Base-by-base conservation (phyloP, 2,797 vertebrate species). In the Crossoptilon crossoptilon region DNA sequence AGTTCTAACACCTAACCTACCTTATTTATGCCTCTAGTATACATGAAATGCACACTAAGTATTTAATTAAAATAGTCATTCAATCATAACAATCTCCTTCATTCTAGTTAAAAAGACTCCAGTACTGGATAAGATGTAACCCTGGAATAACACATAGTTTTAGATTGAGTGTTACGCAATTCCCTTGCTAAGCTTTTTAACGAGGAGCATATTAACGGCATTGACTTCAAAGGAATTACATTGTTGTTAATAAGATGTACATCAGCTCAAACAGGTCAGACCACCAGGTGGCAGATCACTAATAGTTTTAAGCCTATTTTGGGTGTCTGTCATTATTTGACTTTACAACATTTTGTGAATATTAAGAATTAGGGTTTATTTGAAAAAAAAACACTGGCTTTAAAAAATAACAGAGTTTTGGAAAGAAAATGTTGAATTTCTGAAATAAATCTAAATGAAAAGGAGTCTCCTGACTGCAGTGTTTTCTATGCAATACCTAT, bases 231-330 rank as follows among this genome's bases (percentile, higher is more conserved):
- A 3, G 2, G 33, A 89, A 77, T 75, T 44, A 76, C 63, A 82
- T n/a, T 69, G 39, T 11, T 31, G 48, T 35, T 35, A 80, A 48
- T 58, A 37, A 55, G 39, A 79, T 49, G 56, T 66, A 66, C 49
- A 77, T 64, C 66, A 89, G 83, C 78, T 70, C 81, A 72, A 70
- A 39, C 33, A 71, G 88, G 39, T 23, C 53, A 84, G 64, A 60
- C 90, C 88, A 94, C 51, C 85, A 96, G 95, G 82, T 82, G 93
- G 91, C 91, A 95, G 84, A 91, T 79, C 75, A 64, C 71, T 84
- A 92, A 87, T 68, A 83, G 84, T 43, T 88, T 82, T 92, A 82
- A 80, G 58, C 49, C 56, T 33, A 16, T 2, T 80, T 72, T 64
- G 39, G 23, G 23, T 27, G 9, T 39, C 33, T 67, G 43, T 72